Evolutionary conservation across 2,113 vertebrate species (phyloP).

Genomic region (Lipotes vexillifer): DNA sequence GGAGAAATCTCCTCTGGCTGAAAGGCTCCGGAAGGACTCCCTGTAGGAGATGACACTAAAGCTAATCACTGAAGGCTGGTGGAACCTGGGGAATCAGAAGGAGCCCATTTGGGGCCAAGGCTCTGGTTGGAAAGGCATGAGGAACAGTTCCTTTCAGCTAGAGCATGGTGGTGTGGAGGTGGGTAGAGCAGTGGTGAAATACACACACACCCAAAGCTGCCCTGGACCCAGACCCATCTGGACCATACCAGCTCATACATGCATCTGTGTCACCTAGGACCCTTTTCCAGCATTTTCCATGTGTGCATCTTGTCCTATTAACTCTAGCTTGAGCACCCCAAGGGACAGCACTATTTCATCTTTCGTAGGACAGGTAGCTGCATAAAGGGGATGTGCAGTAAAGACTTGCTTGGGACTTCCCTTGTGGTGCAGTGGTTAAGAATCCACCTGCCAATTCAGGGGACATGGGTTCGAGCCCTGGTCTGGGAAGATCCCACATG

Average conservation of each 20-base stretch:
- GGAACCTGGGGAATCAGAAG: background rate
- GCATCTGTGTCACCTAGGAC: background rate
- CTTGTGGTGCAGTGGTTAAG: no score
- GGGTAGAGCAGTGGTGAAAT: background rate
- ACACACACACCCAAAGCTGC: background rate
- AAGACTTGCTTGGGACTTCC: background rate
- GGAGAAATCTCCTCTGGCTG: background rate
- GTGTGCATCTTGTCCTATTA: background rate
- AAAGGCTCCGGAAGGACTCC: background rate
- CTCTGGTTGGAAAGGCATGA: background rate
- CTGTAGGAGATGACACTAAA: background rate
- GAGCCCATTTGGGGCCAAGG: background rate
- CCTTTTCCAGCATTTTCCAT: background rate
- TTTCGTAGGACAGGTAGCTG: background rate
- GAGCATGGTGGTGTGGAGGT: background rate
- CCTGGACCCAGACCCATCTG: background rate
- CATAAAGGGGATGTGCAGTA: background rate
- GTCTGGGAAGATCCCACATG: no score
- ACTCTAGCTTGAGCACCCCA: background rate
- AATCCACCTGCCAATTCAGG: no score
- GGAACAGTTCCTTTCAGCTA: background rate
- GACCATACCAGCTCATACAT: background rate
- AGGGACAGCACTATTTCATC: background rate
- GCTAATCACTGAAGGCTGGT: background rate
- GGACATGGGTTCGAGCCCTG: no score